A percentile compares a stretch with the other conserved stretches of the same genome.
Evolutionary conservation across 2,888 invertebrate species (phyloP).

Genomic region (Perithous albicinctus): DNA sequence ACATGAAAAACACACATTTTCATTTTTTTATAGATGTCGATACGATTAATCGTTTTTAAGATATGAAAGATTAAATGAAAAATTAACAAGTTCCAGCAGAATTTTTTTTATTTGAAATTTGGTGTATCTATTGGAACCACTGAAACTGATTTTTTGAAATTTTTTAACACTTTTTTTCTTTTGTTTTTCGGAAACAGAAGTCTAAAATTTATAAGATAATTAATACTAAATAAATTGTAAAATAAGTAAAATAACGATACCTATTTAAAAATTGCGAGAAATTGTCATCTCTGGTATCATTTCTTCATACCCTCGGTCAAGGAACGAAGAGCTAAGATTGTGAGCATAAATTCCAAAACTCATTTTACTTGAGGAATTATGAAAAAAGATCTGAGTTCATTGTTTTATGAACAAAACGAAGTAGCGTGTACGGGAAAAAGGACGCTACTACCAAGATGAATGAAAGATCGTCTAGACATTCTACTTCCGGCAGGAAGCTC

Average conservation of each 20-base stretch:
- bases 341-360: background rate
- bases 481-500: slow-evolving; percentile 78
- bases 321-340: background rate
- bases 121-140: too few relatives aligned
- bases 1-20: too few relatives aligned
- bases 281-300: background rate
- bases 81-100: too few relatives aligned
- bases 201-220: background rate
- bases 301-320: background rate
- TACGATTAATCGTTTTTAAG: too few relatives aligned
- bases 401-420: slow-evolving; percentile 52
- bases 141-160: too few relatives aligned
- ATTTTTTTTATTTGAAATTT: too few relatives aligned
- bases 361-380: background rate
- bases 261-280: background rate
- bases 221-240: background rate
- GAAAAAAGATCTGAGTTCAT: slow-evolving; percentile 7
- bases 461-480: slow-evolving; percentile 79
- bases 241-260: background rate
- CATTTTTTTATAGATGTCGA: too few relatives aligned
- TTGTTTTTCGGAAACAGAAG: background rate
- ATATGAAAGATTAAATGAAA: too few relatives aligned
- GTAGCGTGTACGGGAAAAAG: slow-evolving; percentile 29
- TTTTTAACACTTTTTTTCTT: background rate
- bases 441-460: slow-evolving; percentile 43